phyloP scores from a whole-genome alignment of 2,888 invertebrate genomes.

The Latheticus oryzae region DNA sequence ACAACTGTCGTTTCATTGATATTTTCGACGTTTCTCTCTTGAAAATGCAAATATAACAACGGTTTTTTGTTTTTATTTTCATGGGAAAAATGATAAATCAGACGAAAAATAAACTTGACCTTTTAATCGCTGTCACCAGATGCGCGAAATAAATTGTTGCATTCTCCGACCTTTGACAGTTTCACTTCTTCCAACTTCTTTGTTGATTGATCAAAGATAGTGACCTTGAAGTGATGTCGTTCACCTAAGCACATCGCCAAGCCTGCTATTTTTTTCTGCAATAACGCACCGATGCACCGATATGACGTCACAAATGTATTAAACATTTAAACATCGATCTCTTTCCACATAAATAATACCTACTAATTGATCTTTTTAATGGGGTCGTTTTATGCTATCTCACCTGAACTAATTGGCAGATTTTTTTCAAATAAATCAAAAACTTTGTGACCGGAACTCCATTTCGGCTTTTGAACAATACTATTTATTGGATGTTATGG shows the following conservation, averaged over 20 bases:
- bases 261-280: conserved; percentile 30
- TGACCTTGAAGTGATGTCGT: conserved; percentile 39
- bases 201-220: conserved; percentile 38
- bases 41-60: conserved; percentile 15
- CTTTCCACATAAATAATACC: conserved; percentile 3
- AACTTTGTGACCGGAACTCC: too few species aligned
- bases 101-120: conserved; percentile 4
- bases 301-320: conserved; percentile 13
- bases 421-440: too few species aligned
- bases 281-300: conserved; percentile 8
- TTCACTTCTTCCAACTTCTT: conserved; percentile 19
- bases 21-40: too few species aligned
- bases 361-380: conserved; percentile 3
- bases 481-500: too few species aligned
- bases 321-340: conserved; percentile 4
- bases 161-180: conserved; percentile 17
- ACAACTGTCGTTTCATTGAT: too few species aligned
- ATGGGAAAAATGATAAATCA: neutral
- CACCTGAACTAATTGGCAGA: conserved; percentile 14
- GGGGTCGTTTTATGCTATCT: conserved; percentile 4
- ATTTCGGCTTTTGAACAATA: too few species aligned
- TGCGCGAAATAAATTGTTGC: conserved; percentile 5
- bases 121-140: neutral
- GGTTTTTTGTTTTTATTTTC: conserved; percentile 12
- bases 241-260: conserved; percentile 33